These are phyloP conservation scores for Terrapene triunguis DNA, from an alignment of 2,113 vertebrate genomes.

Conservation along the genomic window DNA sequence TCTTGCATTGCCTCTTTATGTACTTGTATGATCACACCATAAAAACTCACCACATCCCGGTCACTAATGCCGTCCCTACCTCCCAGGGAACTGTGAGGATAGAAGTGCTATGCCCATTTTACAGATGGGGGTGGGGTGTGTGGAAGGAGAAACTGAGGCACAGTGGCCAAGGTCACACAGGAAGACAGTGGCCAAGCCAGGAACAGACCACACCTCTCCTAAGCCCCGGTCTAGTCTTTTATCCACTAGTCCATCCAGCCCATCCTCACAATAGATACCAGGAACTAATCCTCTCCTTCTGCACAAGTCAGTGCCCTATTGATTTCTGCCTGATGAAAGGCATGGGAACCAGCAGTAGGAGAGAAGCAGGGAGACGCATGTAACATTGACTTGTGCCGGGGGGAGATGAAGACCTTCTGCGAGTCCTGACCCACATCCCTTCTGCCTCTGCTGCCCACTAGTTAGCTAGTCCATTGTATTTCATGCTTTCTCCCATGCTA, in stretches of 20 bases:
- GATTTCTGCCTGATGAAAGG: not conserved
- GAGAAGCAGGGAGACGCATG: not conserved
- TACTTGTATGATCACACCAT: not conserved
- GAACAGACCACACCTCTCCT: not conserved
- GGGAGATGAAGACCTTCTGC: too few relatives aligned
- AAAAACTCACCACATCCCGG: rapidly evolving
- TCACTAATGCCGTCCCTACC: not conserved
- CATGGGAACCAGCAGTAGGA: too few relatives aligned
- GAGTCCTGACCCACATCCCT: not conserved
- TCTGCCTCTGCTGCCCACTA: not conserved
- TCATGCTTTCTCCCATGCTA: rapidly evolving
- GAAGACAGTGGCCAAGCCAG: not conserved
- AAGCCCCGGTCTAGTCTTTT: not conserved
- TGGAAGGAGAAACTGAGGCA: not conserved
- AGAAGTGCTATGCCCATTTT: not conserved
- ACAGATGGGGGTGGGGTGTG: not conserved
- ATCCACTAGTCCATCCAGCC: not conserved
- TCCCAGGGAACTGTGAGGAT: too few relatives aligned
- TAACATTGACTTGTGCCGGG: not conserved
- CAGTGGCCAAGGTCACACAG: not conserved
- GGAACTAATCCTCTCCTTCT: not conserved
- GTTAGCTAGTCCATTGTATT: rapidly evolving
- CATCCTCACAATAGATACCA: not conserved
- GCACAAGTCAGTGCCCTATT: not conserved
- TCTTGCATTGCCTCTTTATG: rapidly evolving